A percentile compares a stretch with the other conserved stretches of the same genome.
phyloP scores from a whole-genome alignment of 2,888 invertebrate species.

The Acheta domesticus region DNA sequence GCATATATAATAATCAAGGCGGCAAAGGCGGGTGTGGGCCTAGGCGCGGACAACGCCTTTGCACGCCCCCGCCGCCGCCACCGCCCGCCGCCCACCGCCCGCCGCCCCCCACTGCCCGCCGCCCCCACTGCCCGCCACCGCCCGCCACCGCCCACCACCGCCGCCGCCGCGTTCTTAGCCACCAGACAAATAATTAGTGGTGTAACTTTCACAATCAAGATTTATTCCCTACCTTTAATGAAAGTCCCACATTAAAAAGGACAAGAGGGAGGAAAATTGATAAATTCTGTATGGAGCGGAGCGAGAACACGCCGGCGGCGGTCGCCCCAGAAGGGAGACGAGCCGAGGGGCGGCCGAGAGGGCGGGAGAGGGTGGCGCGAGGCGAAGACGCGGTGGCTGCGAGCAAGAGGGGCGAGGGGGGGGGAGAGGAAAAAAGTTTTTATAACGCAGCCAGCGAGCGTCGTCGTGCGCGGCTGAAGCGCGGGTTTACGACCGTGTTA shows the following conservation, averaged over 20 bases:
- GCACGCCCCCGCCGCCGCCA: too few relatives aligned
- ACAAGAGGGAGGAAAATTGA: slow-evolving; percentile 28
- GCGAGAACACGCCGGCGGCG: background rate
- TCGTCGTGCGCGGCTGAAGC: background rate
- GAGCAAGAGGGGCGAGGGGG: background rate
- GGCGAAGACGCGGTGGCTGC: too few relatives aligned
- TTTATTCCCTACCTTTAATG: slow-evolving; percentile 49
- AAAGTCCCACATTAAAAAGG: slow-evolving; percentile 49
- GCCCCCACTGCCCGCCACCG: too few relatives aligned
- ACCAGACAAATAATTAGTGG: slow-evolving; percentile 27
- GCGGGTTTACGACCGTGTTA: slow-evolving; percentile 30
- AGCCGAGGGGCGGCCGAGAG: background rate
- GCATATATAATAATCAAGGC: slow-evolving; percentile 18
- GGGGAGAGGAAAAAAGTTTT: background rate
- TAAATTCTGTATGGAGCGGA: slow-evolving; percentile 28
- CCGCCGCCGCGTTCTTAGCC: background rate
- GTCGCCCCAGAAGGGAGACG: background rate
- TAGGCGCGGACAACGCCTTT: too few relatives aligned
- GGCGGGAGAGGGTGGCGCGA: background rate
- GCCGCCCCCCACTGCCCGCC: too few relatives aligned
- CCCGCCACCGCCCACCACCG: too few relatives aligned
- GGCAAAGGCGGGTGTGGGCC: background rate
- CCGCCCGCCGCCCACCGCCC: too few relatives aligned
- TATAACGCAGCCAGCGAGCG: background rate
- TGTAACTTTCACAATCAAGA: slow-evolving; percentile 47